Percentiles rank a stretch among this genome's conserved stretches.
phyloP scores from a whole-genome alignment of 2,797 vertebrate genomes.

The Neopelma chrysocephalum region DNA sequence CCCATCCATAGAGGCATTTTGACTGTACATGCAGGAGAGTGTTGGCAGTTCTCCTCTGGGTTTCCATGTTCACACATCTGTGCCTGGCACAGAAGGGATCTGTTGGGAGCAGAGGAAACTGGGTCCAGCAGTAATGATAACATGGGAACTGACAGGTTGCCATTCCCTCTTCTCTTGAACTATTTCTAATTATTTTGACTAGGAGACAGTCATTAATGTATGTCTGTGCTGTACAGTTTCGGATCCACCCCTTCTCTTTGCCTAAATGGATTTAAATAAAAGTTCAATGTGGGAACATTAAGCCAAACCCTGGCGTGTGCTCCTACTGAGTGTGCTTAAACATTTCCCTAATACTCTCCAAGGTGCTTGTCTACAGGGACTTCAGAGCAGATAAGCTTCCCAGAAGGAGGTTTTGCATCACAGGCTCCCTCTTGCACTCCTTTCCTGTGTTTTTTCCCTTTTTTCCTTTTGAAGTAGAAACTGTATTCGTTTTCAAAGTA shows the following conservation, averaged over 20 bases:
- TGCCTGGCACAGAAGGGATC: not conserved
- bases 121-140: not conserved
- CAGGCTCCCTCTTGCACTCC: not conserved
- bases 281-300: not conserved
- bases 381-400: conserved; percentile 52
- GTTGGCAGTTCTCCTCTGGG: not conserved
- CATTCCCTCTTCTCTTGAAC: not conserved
- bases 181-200: not conserved
- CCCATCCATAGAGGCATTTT: no score
- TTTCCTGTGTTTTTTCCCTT: not conserved
- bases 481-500: conserved; percentile 39
- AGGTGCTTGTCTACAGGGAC: conserved; percentile 1
- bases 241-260: not conserved
- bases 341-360: conserved; percentile 32
- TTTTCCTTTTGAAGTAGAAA: conserved; percentile 50
- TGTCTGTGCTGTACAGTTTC: not conserved
- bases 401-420: conserved; percentile 51
- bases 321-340: conserved; percentile 30
- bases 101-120: not conserved
- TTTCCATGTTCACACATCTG: not conserved
- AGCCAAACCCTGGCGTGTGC: not conserved
- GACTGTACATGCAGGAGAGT: no score
- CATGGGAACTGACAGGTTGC: not conserved
- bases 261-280: not conserved
- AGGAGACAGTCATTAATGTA: not conserved